A percentile compares a stretch with the other conserved stretches of the same genome.
These are phyloP conservation scores for Eudasyphora cyanicolor DNA, from an alignment of 2,888 invertebrate genomes.

Conservation along the genomic window DNA sequence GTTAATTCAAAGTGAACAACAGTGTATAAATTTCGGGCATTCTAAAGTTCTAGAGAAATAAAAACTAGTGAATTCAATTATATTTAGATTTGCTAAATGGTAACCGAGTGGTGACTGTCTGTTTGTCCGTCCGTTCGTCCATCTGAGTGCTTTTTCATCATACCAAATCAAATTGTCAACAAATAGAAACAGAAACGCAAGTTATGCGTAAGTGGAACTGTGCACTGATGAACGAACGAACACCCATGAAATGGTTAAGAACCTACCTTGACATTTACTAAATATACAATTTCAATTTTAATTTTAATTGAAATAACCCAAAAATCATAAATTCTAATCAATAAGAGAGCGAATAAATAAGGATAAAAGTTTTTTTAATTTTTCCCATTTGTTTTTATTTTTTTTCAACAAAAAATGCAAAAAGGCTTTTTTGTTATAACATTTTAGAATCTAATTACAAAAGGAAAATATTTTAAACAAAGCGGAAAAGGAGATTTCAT, in stretches of 20 bases:
- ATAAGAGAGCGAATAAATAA: too few species aligned
- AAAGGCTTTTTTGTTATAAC: too few species aligned
- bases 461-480: too few species aligned
- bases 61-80: conserved; percentile 6
- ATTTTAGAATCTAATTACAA: too few species aligned
- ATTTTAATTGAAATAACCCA: too few species aligned
- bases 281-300: not conserved
- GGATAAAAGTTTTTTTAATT: not conserved
- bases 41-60: not conserved
- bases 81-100: conserved; percentile 23
- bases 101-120: not conserved
- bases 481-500: too few species aligned
- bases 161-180: too few species aligned
- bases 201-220: conserved; percentile 5
- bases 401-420: not conserved
- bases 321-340: too few species aligned
- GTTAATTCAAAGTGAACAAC: not conserved
- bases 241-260: conserved; percentile 24
- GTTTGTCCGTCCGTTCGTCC: not conserved
- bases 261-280: conserved; percentile 51
- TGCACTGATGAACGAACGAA: not conserved
- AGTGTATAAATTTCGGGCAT: not conserved
- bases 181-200: not conserved
- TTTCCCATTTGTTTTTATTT: not conserved
- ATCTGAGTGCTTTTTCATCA: too few species aligned